Evolutionary conservation across 2,797 vertebrate species (phyloP).

Genomic region (Apogon talboti): DNA sequence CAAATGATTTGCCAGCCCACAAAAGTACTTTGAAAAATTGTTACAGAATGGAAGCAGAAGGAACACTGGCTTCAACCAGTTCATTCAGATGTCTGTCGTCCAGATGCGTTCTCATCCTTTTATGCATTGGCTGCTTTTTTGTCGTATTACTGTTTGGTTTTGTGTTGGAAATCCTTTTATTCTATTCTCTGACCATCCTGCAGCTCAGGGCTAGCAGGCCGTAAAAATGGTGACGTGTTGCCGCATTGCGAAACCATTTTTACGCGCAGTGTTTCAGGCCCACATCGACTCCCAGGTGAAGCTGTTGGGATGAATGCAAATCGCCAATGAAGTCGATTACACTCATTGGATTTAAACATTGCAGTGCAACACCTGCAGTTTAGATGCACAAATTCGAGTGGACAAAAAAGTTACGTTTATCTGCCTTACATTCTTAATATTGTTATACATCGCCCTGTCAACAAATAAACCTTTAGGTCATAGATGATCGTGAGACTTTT

Average conservation of each 20-base stretch:
- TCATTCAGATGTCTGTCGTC: too few relatives aligned
- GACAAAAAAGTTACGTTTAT: too few relatives aligned
- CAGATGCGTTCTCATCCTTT: not conserved
- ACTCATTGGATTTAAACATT: not conserved
- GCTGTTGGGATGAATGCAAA: conserved; percentile 7
- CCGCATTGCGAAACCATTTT: conserved; percentile 79
- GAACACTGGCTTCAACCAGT: not conserved
- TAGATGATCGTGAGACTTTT: not conserved
- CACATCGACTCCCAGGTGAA: conserved; percentile 6
- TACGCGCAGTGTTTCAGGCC: conserved; percentile 41
- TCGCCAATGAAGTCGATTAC: too few relatives aligned
- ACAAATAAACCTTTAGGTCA: not conserved
- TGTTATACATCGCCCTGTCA: not conserved
- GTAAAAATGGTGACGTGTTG: conserved; percentile 58
- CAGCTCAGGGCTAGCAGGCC: conserved; percentile 41
- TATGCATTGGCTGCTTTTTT: not conserved
- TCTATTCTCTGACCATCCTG: conserved; percentile 11
- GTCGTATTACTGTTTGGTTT: not conserved
- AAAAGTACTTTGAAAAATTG: not conserved
- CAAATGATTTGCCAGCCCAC: not conserved
- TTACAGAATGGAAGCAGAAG: too few relatives aligned
- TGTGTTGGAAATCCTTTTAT: not conserved
- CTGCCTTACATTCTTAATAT: too few relatives aligned
- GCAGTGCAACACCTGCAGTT: not conserved
- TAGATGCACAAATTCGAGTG: not conserved